Base-by-base conservation (phyloP, 2,113 vertebrate genomes). In the Buteo buteo region DNA sequence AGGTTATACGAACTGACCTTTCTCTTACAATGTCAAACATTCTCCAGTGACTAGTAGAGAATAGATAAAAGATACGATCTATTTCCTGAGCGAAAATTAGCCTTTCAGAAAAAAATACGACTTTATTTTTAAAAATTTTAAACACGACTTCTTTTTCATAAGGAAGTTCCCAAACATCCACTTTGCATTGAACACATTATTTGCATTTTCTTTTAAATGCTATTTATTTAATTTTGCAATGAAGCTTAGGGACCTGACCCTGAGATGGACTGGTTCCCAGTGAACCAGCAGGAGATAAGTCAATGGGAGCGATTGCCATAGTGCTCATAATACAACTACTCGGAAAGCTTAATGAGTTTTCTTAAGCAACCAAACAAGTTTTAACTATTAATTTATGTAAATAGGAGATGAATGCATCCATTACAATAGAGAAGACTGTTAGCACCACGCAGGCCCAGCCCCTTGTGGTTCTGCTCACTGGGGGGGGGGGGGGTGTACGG, bases 311-410 rank as follows among this genome's bases (percentile, higher is more conserved):
- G 80, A 98, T 97, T 98, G 97, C 98, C 97, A 98, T 97, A 98
- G 96, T 96, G 98, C 98, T 98, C 98, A 94, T 98, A 98, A 98
- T 98, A 98, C 97, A 98, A 98, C 98, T 98, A 97, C 97, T 98
- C 98, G 97, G 97, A 98, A 98, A 98, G 98, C 98, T 98, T 99
- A 99, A 99, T 99, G 99, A 99, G 99, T 98, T 98, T 98, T 97
- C 96, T 98, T 97, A 96, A 97, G 96, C 97, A 97, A 98, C 94
- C 88, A 97, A 98, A 98, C 96, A 98, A 98, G 96, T 98, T 98
- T 98, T 95, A 97, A 95, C 97, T 97, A 98, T 98, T 98, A 98
- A 98, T 98, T 97, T 97, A 97, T 95, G 95, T 85, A 94, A 97
- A 97, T 95, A 86, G 89, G 82, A 93, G 87, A 95, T 93, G 73